phyloP scores from a whole-genome alignment of 2,797 vertebrate species.

The Falco novaeseelandiae region DNA sequence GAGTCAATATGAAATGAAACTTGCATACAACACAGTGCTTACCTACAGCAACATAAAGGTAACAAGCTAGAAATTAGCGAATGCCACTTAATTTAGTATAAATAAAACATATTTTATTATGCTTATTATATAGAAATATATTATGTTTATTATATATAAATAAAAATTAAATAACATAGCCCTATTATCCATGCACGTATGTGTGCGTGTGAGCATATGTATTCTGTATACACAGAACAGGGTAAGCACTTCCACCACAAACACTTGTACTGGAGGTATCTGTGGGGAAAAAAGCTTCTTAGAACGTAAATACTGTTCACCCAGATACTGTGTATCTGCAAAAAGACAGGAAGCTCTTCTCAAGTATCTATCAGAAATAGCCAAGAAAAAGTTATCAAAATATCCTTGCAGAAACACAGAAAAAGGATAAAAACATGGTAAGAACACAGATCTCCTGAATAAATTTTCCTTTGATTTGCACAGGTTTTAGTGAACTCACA shows the following conservation, averaged over 20 bases:
- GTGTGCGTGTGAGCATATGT: no score
- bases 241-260: background rate
- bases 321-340: background rate
- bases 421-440: background rate
- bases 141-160: no score
- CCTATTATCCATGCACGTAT: background rate
- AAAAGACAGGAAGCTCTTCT: background rate
- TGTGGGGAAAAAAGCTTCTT: background rate
- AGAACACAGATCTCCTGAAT: background rate
- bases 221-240: background rate
- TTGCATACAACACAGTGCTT: fast-evolving
- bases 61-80: background rate
- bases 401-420: background rate
- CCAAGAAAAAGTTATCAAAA: background rate
- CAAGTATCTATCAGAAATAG: background rate
- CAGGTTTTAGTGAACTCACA: background rate
- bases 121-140: no score
- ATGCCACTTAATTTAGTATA: background rate
- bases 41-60: background rate
- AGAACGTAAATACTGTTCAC: background rate
- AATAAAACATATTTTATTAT: background rate
- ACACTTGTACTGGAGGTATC: background rate
- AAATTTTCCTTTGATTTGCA: background rate
- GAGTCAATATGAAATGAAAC: background rate
- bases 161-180: background rate